Percentiles rank a stretch among this genome's conserved stretches.
Conservation (phyloP, 1,140 invertebrate species). For the Drosophila biarmipes region DNA sequence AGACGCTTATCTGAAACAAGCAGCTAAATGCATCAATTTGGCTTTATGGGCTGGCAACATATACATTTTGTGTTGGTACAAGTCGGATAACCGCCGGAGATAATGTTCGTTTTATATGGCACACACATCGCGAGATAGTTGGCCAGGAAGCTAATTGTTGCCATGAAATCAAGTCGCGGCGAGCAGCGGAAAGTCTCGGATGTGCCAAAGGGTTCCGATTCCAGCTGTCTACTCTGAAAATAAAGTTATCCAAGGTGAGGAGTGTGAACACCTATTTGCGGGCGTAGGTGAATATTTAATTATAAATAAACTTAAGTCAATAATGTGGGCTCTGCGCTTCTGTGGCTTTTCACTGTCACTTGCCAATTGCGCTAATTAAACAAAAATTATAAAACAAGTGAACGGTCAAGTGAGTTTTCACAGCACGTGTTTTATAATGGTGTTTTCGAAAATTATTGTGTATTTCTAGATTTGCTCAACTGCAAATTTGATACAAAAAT, state of each 20-base stretch:
- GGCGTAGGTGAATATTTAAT: constrained; percentile 14
- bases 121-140: constrained; percentile 31
- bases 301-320: constrained; percentile 33
- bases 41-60: constrained; percentile 59
- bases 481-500: constrained; percentile 7
- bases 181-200: not conserved
- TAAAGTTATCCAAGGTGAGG: constrained; percentile 15
- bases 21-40: constrained; percentile 75
- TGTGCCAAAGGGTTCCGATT: constrained; percentile 4
- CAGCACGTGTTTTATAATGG: constrained; percentile 21
- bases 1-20: constrained; percentile 56
- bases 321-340: constrained; percentile 35
- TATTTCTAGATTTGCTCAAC: constrained; percentile 6
- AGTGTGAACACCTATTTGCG: constrained; percentile 17
- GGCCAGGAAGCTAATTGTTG: constrained; percentile 26
- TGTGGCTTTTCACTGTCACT: constrained; percentile 43
- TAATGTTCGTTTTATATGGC: constrained; percentile 23
- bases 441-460: constrained; percentile 23
- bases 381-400: constrained; percentile 27
- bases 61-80: constrained; percentile 23
- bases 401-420: constrained; percentile 28
- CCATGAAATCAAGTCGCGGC: not conserved
- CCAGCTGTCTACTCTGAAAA: not conserved
- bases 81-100: constrained; percentile 19
- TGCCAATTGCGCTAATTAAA: constrained; percentile 65